Base-by-base conservation (phyloP, 2,113 vertebrate species). In the Sinocyclocheilus anshuiensis region DNA sequence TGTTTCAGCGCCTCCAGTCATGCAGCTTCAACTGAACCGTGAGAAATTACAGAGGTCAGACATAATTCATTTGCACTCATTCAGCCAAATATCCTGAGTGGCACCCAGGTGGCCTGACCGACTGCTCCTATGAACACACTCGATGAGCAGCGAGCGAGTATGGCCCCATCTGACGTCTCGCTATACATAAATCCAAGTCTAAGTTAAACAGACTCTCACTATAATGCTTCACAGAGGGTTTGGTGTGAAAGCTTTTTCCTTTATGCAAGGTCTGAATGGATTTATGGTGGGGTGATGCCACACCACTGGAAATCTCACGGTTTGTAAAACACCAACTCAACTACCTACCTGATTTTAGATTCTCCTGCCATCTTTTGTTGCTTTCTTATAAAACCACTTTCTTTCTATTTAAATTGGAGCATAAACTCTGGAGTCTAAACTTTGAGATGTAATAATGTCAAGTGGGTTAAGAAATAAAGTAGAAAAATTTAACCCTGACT, bases 241-340 rank as follows among this genome's bases (percentile, higher is more conserved):
- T 78, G 16, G 26, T 59, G 45, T 2, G 15, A 29, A 16, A 29
- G 24, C 4, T 29, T 78, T 13, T 20, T 53, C 11, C 26, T 57
- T 78, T 1, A 39, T 36, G 29, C 11, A 26, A 33, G 53, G 16
- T 78, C 76, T 29, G 26, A 57, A 53, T 33, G 33, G 24, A 29
- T 33, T 33, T 57, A 6, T 33, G 39, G 1, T 45, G 16, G 76
- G 18, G 4, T 33, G 3, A 57, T 55, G 50, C 76, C 26, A 78
- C 48, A 57, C 76, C 16, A 33, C 26, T 12, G 33, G 20, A 61
- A 36, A 57, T 59, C 42, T 48, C 16, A 55, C 53, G 26, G 7
- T 77, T 77, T 77, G n/a, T 77, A 24, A 53, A 77, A 77, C 45
- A 77, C n/a, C 55, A 59, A 4, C 77, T 36, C 77, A 72, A 2